These are phyloP conservation scores for Apteryx mantelli DNA, from an alignment of 2,113 vertebrate genomes.

Conservation along the genomic window DNA sequence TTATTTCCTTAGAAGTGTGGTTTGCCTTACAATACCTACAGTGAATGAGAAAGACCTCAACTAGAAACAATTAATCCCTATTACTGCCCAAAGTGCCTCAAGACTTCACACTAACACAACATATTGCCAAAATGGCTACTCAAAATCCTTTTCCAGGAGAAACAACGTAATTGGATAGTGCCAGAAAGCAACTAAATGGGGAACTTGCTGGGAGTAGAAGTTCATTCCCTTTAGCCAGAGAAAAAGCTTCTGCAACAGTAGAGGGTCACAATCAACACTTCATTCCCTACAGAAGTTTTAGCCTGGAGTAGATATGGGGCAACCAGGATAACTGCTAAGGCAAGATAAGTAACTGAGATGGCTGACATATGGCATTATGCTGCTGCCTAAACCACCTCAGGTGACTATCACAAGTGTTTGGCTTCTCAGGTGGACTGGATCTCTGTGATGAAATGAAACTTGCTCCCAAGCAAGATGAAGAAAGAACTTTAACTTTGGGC, in stretches of 20 bases:
- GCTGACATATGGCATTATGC: background rate
- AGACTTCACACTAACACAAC: background rate
- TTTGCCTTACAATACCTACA: background rate
- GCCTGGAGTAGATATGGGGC: background rate
- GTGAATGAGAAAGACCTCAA: background rate
- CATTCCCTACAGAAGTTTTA: background rate
- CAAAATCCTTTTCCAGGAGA: background rate
- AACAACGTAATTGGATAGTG: background rate
- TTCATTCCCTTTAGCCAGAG: background rate
- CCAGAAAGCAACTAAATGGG: background rate
- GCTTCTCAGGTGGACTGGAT: background rate
- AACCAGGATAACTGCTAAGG: background rate
- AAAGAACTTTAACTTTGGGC: background rate
- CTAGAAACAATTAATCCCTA: background rate
- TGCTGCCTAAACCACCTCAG: background rate
- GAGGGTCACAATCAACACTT: background rate
- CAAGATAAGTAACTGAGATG: background rate
- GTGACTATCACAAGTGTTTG: background rate
- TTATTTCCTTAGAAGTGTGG: background rate
- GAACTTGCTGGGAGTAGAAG: background rate
- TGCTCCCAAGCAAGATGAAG: background rate
- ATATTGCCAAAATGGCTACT: accelerated
- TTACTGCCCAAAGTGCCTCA: background rate
- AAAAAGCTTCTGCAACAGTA: background rate
- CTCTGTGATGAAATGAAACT: background rate